Percentiles rank a stretch among this genome's conserved stretches.
These are phyloP conservation scores for Gadus macrocephalus DNA, from an alignment of 2,113 vertebrate genomes.

Conservation along the genomic window DNA sequence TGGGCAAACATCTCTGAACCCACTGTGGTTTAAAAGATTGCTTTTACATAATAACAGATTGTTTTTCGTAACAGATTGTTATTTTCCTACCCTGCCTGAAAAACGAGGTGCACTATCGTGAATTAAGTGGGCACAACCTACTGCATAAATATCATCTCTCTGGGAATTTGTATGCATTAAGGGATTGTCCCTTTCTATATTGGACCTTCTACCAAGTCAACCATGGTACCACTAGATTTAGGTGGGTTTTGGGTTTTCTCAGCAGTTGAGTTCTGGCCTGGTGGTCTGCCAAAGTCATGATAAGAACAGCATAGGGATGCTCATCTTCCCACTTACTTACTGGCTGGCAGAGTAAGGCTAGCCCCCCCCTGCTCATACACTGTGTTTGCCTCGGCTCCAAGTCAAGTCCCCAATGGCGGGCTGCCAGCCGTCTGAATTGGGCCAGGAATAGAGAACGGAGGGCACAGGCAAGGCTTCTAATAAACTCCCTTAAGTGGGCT, in stretches of 20 bases:
- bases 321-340: constrained; percentile 36
- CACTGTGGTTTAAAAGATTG: constrained; percentile 28
- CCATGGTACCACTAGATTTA: too few relatives aligned
- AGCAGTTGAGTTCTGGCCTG: constrained; percentile 9
- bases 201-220: too few relatives aligned
- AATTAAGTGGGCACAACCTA: too few relatives aligned
- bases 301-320: constrained; percentile 46
- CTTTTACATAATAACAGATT: neutral
- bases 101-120: too few relatives aligned
- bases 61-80: neutral
- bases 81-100: neutral
- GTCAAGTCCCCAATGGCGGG: constrained; percentile 33
- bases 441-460: constrained; percentile 56
- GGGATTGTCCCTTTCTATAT: too few relatives aligned
- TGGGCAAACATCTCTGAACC: constrained; percentile 38
- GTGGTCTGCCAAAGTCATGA: constrained; percentile 52
- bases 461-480: constrained; percentile 49
- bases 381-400: constrained; percentile 40
- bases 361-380: constrained; percentile 6
- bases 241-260: too few relatives aligned
- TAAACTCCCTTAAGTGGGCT: constrained; percentile 54
- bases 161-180: too few relatives aligned
- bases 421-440: constrained; percentile 42
- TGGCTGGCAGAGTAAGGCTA: constrained; percentile 36
- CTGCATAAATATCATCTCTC: too few relatives aligned